These are phyloP conservation scores for Chaenocephalus aceratus DNA, from an alignment of 2,113 vertebrate species.

Conservation along the genomic window DNA sequence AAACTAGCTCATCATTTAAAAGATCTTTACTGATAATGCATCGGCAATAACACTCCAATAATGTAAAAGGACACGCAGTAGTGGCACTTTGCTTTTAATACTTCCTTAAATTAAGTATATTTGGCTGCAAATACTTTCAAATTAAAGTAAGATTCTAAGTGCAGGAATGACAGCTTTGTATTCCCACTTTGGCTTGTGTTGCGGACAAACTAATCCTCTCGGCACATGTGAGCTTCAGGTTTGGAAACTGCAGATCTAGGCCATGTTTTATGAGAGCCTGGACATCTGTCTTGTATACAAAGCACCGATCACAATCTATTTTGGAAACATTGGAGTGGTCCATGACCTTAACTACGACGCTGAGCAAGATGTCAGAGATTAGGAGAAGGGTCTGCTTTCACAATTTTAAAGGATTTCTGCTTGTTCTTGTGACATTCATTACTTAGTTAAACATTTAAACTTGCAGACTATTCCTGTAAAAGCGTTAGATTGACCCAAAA, in stretches of 20 bases:
- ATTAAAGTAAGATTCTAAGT: too few relatives aligned
- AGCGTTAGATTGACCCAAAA: neutral
- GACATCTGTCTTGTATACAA: neutral
- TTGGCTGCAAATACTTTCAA: too few relatives aligned
- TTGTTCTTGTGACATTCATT: neutral
- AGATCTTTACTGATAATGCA: too few relatives aligned
- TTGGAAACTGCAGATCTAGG: neutral
- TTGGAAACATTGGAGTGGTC: conserved; percentile 8
- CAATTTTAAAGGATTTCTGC: neutral
- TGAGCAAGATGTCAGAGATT: neutral
- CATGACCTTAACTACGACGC: neutral
- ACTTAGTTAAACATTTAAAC: neutral
- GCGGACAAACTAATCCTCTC: neutral
- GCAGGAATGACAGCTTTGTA: neutral
- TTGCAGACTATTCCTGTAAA: neutral
- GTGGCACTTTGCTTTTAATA: too few relatives aligned
- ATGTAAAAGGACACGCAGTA: too few relatives aligned
- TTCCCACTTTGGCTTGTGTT: neutral
- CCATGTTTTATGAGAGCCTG: neutral
- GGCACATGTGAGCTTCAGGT: neutral
- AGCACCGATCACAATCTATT: neutral
- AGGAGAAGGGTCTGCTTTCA: neutral
- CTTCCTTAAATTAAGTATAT: too few relatives aligned
- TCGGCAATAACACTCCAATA: too few relatives aligned
- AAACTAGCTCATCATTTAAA: too few relatives aligned